Evolutionary conservation across 1,140 invertebrate genomes (phyloP), one percentile per base, ranked within the genome.

Genomic region (Ctenoplectra terminalis): DNA sequence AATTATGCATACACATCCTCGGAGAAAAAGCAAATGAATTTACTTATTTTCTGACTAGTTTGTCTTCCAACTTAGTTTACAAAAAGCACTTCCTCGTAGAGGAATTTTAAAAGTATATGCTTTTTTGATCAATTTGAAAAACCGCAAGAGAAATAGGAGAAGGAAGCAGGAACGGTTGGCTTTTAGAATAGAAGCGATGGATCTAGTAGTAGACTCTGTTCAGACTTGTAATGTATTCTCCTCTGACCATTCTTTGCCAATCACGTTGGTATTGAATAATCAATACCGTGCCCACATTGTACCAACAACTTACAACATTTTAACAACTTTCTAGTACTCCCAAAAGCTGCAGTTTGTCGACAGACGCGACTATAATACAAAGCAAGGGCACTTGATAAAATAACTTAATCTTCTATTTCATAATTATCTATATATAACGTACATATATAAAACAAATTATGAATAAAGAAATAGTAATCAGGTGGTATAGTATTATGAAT

Each of bases 371-470:
- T 94, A 93, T 93, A 92, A 93, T 93, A 94, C 92, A 94, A 93
- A 94, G 93, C 93, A 94, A 94, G 93, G 92, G 90, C 93, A 94
- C 93, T 94, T 94, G 92, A 93, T 92, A 94, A 93, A 93, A 93
- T 93, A 93, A 94, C 93, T 93, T 93, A 93, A 91, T 92, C 88
- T 90, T 92, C 93, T 93, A 94, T 93, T 92, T 92, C 89, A 91
- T 93, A 93, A 93, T 94, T 91, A 92, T 92, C 90, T 93, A 91
- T 93, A 90, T 92, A 91, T 93, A 92, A 93, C 91, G 89, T 92
- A 93, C 90, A 92, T 92, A 92, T 92, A 93, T 92, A 92, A 92
- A 92, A 93, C 90, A 92, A 92, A 93, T 92, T 90, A 92, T 91
- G 91, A 90, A 90, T 93, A 92, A 93, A 92, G 89, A 93, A 93